phyloP scores from a whole-genome alignment of 2,797 vertebrate species.

The Falco novaeseelandiae region DNA sequence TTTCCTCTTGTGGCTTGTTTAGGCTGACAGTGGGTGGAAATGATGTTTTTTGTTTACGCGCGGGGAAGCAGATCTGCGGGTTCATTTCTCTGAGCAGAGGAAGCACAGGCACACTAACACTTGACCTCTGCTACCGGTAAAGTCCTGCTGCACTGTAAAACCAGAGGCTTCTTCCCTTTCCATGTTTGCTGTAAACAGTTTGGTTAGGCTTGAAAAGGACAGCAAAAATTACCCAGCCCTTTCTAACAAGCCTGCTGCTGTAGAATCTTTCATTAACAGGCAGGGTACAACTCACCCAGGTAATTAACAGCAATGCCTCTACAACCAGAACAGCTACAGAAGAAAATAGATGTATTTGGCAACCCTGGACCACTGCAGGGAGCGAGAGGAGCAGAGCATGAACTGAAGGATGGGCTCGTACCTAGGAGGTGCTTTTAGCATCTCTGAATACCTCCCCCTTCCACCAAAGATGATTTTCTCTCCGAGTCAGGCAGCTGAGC shows the following conservation, averaged over 20 bases:
- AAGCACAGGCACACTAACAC: conserved; percentile 2
- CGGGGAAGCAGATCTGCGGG: neutral
- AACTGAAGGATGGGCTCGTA: neutral
- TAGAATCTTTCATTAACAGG: neutral
- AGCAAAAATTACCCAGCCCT: neutral
- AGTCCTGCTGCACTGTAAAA: neutral
- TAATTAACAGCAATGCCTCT: neutral
- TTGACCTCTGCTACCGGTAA: conserved; percentile 5
- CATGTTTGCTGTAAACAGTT: neutral
- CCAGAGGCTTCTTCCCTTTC: conserved; percentile 11
- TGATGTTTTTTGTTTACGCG: conserved; percentile 21
- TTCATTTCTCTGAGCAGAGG: neutral
- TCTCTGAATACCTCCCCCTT: neutral
- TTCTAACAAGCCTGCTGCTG: neutral
- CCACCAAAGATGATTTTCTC: neutral
- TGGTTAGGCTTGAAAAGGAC: neutral
- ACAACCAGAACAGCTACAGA: neutral
- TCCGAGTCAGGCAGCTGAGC: neutral
- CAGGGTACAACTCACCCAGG: neutral
- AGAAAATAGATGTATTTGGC: neutral
- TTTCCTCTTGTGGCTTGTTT: neutral
- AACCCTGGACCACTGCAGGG: neutral
- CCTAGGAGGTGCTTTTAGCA: neutral
- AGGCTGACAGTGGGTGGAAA: neutral
- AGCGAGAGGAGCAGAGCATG: neutral